These are phyloP conservation scores for Tachyglossus aculeatus DNA, from an alignment of 2,797 vertebrate genomes.

Conservation along the genomic window DNA sequence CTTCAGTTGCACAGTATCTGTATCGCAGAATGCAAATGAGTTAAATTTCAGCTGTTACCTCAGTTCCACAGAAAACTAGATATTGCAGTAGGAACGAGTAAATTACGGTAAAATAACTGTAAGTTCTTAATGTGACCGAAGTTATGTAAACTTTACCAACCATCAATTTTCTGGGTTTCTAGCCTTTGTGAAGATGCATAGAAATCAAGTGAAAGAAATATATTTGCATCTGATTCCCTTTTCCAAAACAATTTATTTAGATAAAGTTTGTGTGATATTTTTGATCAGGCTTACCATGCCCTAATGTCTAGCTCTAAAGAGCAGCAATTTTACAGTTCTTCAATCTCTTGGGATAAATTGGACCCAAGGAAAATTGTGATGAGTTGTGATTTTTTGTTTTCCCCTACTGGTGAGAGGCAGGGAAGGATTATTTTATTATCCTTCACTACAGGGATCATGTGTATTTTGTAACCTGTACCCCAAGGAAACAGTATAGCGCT, in stretches of 20 bases:
- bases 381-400: no score
- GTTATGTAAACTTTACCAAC: constrained; percentile 71
- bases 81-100: constrained; percentile 68
- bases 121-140: constrained; percentile 65
- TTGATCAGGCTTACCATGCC: no score
- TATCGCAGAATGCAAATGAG: constrained; percentile 72
- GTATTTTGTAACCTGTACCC: no score
- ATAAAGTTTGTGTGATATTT: no score
- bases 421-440: no score
- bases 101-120: constrained; percentile 71
- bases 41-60: constrained; percentile 68
- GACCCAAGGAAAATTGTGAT: no score
- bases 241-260: constrained; percentile 41
- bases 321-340: no score
- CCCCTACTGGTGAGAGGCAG: no score
- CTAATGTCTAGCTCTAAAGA: no score
- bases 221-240: constrained; percentile 42
- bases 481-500: no score
- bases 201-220: constrained; percentile 59
- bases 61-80: constrained; percentile 38
- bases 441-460: no score
- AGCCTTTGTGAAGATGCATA: constrained; percentile 51
- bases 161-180: constrained; percentile 70
- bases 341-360: no score
- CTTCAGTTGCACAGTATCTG: constrained; percentile 59